phyloP scores from a whole-genome alignment of 2,113 vertebrate genomes.

The Cinclus cinclus region DNA sequence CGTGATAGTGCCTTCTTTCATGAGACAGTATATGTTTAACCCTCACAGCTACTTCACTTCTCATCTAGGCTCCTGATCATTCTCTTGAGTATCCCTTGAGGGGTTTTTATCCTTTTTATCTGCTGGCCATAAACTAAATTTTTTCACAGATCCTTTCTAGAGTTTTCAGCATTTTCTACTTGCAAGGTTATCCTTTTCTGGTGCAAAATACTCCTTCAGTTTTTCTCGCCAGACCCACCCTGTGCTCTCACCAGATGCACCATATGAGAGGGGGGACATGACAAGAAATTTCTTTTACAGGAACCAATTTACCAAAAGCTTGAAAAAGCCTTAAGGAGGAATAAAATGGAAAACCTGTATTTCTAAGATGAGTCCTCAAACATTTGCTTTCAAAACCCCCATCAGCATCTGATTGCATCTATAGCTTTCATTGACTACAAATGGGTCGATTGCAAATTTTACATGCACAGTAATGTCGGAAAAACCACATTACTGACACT shows the following conservation, averaged over 20 bases:
- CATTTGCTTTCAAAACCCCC: not conserved
- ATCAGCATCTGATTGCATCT: conserved; percentile 1
- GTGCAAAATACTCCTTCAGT: conserved; percentile 48
- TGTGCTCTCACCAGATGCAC: conserved; percentile 69
- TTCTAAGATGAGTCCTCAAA: conserved; percentile 14
- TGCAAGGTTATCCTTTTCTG: conserved; percentile 28
- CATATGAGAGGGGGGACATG: conserved; percentile 43
- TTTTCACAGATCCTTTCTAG: conserved; percentile 40
- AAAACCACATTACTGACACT: not conserved
- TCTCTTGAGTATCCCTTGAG: conserved; percentile 13
- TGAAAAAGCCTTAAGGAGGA: conserved; percentile 40
- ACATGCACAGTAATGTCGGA: not conserved
- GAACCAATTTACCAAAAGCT: conserved; percentile 49
- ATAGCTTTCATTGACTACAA: not conserved
- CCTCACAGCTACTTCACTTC: conserved; percentile 46
- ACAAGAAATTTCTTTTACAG: conserved; percentile 52
- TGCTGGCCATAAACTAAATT: conserved; percentile 36
- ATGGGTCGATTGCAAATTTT: not conserved
- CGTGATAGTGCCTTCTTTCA: conserved; percentile 37
- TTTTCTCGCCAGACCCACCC: conserved; percentile 56
- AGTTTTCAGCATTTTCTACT: conserved; percentile 53
- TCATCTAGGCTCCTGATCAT: conserved; percentile 31
- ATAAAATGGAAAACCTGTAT: conserved; percentile 4
- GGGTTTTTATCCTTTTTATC: not conserved
- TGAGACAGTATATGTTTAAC: conserved; percentile 60